Conservation (phyloP, 2,797 vertebrate genomes). For the Xiphorhynchus erythropygius region DNA sequence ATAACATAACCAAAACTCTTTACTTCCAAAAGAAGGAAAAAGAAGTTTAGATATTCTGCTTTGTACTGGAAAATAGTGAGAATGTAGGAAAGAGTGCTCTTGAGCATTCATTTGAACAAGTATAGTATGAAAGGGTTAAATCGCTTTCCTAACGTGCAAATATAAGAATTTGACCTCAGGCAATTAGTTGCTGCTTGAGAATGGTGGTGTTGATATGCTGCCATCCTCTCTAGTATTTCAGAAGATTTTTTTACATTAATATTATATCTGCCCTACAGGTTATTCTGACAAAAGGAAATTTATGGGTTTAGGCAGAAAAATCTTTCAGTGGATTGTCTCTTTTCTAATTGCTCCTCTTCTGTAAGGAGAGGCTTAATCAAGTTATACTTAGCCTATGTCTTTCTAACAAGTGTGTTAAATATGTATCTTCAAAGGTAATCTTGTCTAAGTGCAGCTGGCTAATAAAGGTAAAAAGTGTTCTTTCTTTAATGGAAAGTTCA, state of each 20-base stretch:
- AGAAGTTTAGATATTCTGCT: not conserved
- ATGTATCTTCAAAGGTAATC: not conserved
- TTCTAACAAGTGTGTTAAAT: not conserved
- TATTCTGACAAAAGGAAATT: constrained; percentile 16
- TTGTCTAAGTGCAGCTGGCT: not conserved
- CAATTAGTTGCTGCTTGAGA: constrained; percentile 11
- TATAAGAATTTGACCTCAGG: constrained; percentile 22
- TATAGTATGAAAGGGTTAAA: constrained; percentile 33
- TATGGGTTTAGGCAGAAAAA: not conserved
- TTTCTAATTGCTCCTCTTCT: not conserved
- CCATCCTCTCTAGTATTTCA: constrained; percentile 39
- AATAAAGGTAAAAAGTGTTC: not conserved
- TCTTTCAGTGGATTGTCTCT: not conserved
- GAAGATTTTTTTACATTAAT: constrained; percentile 54
- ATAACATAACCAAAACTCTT: not conserved
- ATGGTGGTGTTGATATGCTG: constrained; percentile 38
- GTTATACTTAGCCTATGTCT: not conserved
- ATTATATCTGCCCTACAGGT: constrained; percentile 34
- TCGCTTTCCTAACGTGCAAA: constrained; percentile 15
- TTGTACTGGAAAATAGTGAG: not conserved
- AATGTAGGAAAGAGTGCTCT: not conserved
- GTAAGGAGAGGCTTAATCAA: not conserved
- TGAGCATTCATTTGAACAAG: not conserved
- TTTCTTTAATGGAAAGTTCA: not conserved
- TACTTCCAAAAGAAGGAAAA: not conserved